Percentiles rank a stretch among this genome's conserved stretches.
Conservation (phyloP, 2,888 invertebrate genomes). For the Plebejus anna region DNA sequence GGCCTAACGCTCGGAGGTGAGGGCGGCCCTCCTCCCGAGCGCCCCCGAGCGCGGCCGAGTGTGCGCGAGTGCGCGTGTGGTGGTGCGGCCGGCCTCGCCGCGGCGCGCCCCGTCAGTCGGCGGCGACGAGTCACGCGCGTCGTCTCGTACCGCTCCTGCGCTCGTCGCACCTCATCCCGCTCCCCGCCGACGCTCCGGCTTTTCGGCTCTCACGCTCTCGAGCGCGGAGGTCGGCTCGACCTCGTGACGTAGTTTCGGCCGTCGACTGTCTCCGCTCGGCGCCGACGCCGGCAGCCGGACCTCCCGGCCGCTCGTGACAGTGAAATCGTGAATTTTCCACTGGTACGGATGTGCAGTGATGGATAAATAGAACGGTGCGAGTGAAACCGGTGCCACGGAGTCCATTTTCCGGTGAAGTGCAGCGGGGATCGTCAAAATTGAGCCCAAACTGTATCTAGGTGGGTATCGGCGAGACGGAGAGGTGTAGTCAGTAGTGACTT, state of each 20-base stretch:
- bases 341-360: constrained; percentile 80
- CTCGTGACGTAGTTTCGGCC: constrained; percentile 58
- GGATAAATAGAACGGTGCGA: constrained; percentile 71
- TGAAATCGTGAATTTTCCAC: constrained; percentile 72
- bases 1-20: constrained; percentile 47
- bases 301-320: constrained; percentile 70
- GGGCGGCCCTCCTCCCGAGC: constrained; percentile 43
- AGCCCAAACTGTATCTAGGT: constrained; percentile 79
- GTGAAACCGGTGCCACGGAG: constrained; percentile 56
- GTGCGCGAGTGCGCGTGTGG: constrained; percentile 66
- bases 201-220: constrained; percentile 70
- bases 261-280: constrained; percentile 55
- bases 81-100: constrained; percentile 59
- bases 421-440: constrained; percentile 76
- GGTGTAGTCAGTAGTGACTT: constrained; percentile 41
- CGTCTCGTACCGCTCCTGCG: constrained; percentile 64
- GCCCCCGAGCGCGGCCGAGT: constrained; percentile 50
- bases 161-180: constrained; percentile 58
- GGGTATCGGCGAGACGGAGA: constrained; percentile 51
- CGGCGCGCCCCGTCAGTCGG: constrained; percentile 77
- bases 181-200: constrained; percentile 65
- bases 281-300: constrained; percentile 52
- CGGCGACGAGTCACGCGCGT: constrained; percentile 77
- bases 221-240: constrained; percentile 68
- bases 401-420: constrained; percentile 63